Base-by-base conservation (phyloP, 2,113 vertebrate genomes). In the Zapornia atra region DNA sequence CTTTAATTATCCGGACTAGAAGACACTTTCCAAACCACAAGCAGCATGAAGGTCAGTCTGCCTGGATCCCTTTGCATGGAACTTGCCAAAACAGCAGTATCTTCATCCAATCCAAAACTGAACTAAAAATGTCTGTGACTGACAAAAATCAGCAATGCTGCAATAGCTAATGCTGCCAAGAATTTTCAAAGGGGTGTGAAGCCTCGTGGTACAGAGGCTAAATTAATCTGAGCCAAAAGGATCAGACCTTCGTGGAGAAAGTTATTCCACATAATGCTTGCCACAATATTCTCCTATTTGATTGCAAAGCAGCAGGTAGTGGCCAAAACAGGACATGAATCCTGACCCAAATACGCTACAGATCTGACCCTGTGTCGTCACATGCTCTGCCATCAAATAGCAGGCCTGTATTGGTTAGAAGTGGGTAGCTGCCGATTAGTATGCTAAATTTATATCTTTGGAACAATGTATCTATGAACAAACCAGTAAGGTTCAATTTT, bases 401-500 rank as follows among this genome's bases (percentile, higher is more conserved):
- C 42, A 70, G 48, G 16, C 6, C 17, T 2, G 1, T 4, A 24
- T 42, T 72, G 77, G 31, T 75, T 90, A 61, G 33, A n/a, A 81
- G 59, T 42, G 38, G 38, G n/a, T 26, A 63, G 65, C 21, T 71
- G 29, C n/a, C 80, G 63, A 53, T 80, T 18, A 73, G 22, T 8
- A 28, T 19, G 63, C 15, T 81, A 28, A 42, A 63, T 82, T 51
- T 76, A 2, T 65, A 34, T 46, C 38, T 85, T 79, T 70, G 63
- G 36, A 79, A 91, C 13, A 18, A 46, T 46, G 22, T 46, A 38
- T 53, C 65, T 61, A 10, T 0, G 0, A 82, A 56, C 57, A 91
- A 85, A 91, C 34, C n/a, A 40, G 61, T 26, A 65, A 72, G 31
- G 65, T 82, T 92, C 53, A 60, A 54, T 85, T 94, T 95, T 92